A percentile compares a stretch with the other conserved stretches of the same genome.
phyloP scores from a whole-genome alignment of 1,140 invertebrate species.

The Drepana arcuata region DNA sequence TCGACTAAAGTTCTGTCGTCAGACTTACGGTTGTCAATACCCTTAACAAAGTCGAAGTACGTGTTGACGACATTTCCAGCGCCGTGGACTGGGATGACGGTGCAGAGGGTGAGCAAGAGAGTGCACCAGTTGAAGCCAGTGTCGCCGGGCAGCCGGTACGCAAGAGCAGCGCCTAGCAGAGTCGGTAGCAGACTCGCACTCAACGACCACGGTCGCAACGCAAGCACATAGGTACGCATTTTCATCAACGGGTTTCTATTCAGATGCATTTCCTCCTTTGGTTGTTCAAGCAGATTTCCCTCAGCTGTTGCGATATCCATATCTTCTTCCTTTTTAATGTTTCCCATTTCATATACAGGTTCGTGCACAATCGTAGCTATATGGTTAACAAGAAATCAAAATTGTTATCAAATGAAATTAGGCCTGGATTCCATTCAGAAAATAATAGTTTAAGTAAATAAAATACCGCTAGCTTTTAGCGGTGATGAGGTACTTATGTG shows the following conservation, averaged over 20 bases:
- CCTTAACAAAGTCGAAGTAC: conserved; percentile 95
- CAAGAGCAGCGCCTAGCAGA: conserved; percentile 87
- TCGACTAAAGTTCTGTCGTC: conserved; percentile 95
- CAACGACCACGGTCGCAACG: conserved; percentile 92
- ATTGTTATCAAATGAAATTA: no score
- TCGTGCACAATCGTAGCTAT: no score
- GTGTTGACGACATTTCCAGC: conserved; percentile 98
- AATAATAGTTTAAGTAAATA: no score
- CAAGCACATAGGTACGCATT: conserved; percentile 88
- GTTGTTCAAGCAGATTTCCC: conserved; percentile 57
- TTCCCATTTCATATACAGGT: conserved; percentile 28
- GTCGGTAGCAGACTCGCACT: conserved; percentile 93
- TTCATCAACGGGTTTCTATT: conserved; percentile 79
- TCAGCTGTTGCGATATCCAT: conserved; percentile 39
- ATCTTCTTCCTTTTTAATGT: conserved; percentile 33
- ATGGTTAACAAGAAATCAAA: no score
- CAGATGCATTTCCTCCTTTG: conserved; percentile 32
- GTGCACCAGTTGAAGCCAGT: conserved; percentile 84
- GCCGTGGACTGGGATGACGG: conserved; percentile 92
- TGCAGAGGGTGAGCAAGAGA: conserved; percentile 86
- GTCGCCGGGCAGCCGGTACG: conserved; percentile 82
- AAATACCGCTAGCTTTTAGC: conserved; percentile 2
- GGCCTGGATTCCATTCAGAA: no score
- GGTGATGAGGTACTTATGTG: no score
- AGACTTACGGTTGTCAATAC: conserved; percentile 92